Conservation (phyloP, 2,888 invertebrate species). For the Cosmia trapezina region DNA sequence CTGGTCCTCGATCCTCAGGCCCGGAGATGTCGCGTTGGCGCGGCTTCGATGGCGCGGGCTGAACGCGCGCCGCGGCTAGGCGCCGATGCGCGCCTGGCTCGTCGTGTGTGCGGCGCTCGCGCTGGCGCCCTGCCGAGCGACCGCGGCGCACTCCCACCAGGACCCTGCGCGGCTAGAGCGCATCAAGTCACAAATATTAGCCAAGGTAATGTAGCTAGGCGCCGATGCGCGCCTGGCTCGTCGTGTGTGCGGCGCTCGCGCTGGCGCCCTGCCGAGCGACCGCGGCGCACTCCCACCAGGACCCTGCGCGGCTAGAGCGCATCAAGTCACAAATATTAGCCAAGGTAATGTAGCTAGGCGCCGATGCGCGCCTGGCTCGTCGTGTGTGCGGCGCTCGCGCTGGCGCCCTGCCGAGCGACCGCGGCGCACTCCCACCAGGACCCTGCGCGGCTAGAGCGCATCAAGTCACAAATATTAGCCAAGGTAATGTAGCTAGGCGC, state of each 20-base stretch:
- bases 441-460: slow-evolving; percentile 78
- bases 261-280: slow-evolving; percentile 86
- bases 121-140: slow-evolving; percentile 86
- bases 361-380: slow-evolving; percentile 88
- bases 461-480: slow-evolving; percentile 83
- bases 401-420: slow-evolving; percentile 86
- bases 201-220: slow-evolving; percentile 85
- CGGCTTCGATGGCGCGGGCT: slow-evolving; percentile 87
- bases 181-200: slow-evolving; percentile 83
- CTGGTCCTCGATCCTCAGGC: slow-evolving; percentile 70
- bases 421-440: slow-evolving; percentile 75
- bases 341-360: slow-evolving; percentile 85
- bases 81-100: slow-evolving; percentile 89
- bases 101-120: slow-evolving; percentile 88
- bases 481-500: slow-evolving; percentile 86
- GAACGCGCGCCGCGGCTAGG: slow-evolving; percentile 85
- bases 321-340: slow-evolving; percentile 83
- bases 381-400: slow-evolving; percentile 88
- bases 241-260: slow-evolving; percentile 89
- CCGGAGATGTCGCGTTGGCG: slow-evolving; percentile 86
- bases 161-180: slow-evolving; percentile 78
- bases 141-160: slow-evolving; percentile 76
- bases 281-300: slow-evolving; percentile 76
- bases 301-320: slow-evolving; percentile 78
- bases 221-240: slow-evolving; percentile 88